A percentile compares a stretch with the other conserved stretches of the same genome.
Conservation (phyloP, 2,113 vertebrate genomes). For the Chitala chitala region DNA sequence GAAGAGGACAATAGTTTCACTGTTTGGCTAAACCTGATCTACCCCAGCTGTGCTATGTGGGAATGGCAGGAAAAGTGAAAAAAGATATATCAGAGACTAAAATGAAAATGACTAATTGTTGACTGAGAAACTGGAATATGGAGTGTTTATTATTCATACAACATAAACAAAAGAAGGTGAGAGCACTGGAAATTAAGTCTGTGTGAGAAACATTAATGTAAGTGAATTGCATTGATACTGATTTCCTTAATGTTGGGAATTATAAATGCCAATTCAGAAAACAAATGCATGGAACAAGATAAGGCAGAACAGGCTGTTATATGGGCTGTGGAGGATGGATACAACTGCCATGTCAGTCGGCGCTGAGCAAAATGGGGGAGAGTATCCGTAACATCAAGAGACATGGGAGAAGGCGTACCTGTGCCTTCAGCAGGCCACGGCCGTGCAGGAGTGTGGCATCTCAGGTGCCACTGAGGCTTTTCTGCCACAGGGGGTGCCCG, state of each 20-base stretch:
- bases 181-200: neutral
- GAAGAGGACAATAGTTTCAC: neutral
- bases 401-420: neutral
- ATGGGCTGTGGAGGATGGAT: no score
- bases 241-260: no score
- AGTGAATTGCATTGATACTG: no score
- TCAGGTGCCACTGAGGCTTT: slow-evolving; percentile 19
- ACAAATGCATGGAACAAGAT: no score
- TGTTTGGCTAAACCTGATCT: neutral
- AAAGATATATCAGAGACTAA: neutral
- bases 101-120: neutral
- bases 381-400: neutral
- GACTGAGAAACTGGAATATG: neutral
- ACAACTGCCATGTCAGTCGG: neutral
- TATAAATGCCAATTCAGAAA: no score
- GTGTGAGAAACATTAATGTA: neutral
- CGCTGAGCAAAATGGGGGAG: no score
- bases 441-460: neutral
- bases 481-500: slow-evolving; percentile 5
- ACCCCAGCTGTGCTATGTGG: neutral
- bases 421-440: neutral
- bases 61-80: neutral
- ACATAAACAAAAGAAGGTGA: neutral
- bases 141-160: neutral
- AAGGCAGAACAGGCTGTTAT: no score